Conservation (phyloP, 2,797 vertebrate species). For the Rhinoraja longicauda region DNA sequence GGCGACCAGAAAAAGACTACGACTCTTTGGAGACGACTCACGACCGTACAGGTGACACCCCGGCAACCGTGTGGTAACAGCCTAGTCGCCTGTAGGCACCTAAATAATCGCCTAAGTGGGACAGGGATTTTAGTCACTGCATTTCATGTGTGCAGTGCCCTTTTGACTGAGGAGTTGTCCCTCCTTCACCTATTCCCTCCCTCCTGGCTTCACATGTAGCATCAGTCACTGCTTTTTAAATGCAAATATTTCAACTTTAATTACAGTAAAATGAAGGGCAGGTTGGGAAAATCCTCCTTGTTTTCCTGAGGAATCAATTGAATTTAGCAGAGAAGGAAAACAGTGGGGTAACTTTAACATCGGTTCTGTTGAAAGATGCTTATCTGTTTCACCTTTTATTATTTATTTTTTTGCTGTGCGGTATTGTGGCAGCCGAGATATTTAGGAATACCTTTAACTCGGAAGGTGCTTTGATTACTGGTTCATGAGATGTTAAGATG, state of each 20-base stretch:
- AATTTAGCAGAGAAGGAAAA: not conserved
- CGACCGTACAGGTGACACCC: no score
- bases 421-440: not conserved
- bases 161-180: not conserved
- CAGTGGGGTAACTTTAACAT: not conserved
- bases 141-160: not conserved
- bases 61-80: no score
- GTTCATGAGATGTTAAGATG: not conserved
- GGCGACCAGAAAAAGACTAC: no score
- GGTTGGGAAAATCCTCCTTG: not conserved
- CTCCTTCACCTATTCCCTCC: not conserved
- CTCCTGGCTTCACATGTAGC: not conserved
- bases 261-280: not conserved
- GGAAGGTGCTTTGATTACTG: not conserved
- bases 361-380: not conserved
- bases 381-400: not conserved
- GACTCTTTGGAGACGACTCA: no score
- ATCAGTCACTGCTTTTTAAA: not conserved
- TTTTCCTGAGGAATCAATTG: not conserved
- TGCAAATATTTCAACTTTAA: not conserved
- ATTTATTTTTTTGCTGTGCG: not conserved
- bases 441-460: not conserved
- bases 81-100: no score
- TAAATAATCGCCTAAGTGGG: no score
- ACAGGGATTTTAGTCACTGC: no score